Conservation (phyloP, 2,888 invertebrate species). For the Heteromurus nitidus region DNA sequence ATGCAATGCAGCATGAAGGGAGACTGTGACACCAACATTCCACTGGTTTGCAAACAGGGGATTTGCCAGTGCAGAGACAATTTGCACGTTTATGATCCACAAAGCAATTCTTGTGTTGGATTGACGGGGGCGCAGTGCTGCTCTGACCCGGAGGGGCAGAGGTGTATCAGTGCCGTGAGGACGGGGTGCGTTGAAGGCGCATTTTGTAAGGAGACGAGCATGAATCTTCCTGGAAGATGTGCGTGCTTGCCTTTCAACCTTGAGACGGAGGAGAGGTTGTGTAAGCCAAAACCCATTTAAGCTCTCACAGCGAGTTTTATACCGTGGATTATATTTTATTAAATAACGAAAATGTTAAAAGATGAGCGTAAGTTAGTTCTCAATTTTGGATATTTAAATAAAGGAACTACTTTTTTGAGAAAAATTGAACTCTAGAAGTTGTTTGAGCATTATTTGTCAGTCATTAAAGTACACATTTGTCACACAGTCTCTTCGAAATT, state of each 20-base stretch:
- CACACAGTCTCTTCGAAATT: no score
- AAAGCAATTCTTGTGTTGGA: slow-evolving; percentile 48
- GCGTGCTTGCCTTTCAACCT: slow-evolving; percentile 55
- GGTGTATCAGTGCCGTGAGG: slow-evolving; percentile 45
- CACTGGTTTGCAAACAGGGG: slow-evolving; percentile 64
- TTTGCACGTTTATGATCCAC: slow-evolving; percentile 49
- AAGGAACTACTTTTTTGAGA: no score
- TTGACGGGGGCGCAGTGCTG: slow-evolving; percentile 58
- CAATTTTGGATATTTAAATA: no score
- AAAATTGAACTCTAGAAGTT: no score
- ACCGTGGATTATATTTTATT: no score
- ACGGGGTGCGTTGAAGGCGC: slow-evolving; percentile 61
- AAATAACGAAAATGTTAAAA: no score
- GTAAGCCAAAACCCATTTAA: slow-evolving; percentile 54
- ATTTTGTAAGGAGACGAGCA: slow-evolving; percentile 49
- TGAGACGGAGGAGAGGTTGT: slow-evolving; percentile 62
- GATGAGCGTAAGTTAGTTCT: no score
- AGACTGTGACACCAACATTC: slow-evolving; percentile 57
- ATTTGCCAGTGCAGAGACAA: slow-evolving; percentile 59
- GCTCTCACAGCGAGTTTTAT: no score
- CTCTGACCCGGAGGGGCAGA: slow-evolving; percentile 42
- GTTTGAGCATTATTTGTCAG: no score
- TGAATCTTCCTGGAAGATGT: slow-evolving; percentile 61
- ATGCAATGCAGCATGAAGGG: slow-evolving; percentile 58
- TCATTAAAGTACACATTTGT: no score